These are phyloP conservation scores for Leptinotarsa juncta DNA, from an alignment of 2,888 invertebrate genomes.

Conservation along the genomic window DNA sequence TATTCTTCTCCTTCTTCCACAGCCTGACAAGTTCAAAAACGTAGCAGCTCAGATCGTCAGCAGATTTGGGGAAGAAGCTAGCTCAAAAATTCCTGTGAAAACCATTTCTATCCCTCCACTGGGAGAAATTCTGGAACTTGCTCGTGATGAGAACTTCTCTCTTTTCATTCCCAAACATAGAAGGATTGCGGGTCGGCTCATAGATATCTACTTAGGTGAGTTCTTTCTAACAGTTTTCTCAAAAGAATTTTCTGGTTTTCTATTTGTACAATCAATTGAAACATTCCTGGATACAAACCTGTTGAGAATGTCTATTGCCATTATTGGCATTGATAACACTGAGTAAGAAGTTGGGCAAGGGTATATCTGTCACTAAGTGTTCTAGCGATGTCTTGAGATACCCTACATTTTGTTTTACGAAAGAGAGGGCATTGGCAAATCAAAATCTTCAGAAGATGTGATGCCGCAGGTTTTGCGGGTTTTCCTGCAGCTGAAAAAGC, in stretches of 20 bases:
- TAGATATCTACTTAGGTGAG: conserved; percentile 75
- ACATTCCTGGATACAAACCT: too few species aligned
- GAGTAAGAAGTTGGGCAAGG: too few species aligned
- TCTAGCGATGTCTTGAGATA: too few species aligned
- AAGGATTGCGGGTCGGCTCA: conserved; percentile 76
- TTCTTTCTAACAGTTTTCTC: background rate
- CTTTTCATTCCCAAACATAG: conserved; percentile 80
- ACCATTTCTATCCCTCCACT: conserved; percentile 71
- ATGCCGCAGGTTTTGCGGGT: too few species aligned
- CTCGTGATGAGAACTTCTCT: conserved; percentile 76
- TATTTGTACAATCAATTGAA: too few species aligned
- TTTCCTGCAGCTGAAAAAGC: too few species aligned
- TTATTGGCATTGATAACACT: too few species aligned
- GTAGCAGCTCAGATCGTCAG: conserved; percentile 70
- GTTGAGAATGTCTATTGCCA: too few species aligned
- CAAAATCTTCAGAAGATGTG: too few species aligned
- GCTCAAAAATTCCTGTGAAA: conserved; percentile 69
- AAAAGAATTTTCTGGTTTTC: background rate
- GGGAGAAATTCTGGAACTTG: conserved; percentile 69
- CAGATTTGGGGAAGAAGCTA: conserved; percentile 71
- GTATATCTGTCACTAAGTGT: too few species aligned
- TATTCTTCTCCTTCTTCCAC: conserved; percentile 23
- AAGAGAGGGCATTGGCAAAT: too few species aligned
- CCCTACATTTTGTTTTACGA: too few species aligned
- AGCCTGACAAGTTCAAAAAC: conserved; percentile 70